phyloP scores from a whole-genome alignment of 2,797 vertebrate species.

The Threskiornis aethiopicus region DNA sequence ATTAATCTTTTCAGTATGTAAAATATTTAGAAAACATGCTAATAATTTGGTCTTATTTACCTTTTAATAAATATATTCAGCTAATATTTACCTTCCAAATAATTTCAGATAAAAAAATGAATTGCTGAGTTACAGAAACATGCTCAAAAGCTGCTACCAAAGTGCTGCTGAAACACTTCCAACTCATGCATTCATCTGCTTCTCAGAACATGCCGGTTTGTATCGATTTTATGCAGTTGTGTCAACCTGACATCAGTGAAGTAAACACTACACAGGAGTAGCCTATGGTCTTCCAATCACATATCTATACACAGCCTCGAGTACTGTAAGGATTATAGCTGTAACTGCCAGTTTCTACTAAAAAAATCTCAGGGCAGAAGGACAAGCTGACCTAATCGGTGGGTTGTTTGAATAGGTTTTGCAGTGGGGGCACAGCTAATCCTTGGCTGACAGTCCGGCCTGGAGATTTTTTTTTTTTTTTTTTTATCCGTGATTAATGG shows the following conservation, averaged over 20 bases:
- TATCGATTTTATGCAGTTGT: neutral
- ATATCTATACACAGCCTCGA: conserved; percentile 8
- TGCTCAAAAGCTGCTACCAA: conserved; percentile 10
- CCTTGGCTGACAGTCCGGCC: conserved; percentile 69
- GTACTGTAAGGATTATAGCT: conserved; percentile 58
- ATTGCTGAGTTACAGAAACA: conserved; percentile 35
- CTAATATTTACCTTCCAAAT: conserved; percentile 13
- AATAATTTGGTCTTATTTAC: neutral
- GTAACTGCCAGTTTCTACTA: conserved; percentile 60
- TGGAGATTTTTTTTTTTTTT: conserved; percentile 42
- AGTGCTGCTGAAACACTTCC: conserved; percentile 32
- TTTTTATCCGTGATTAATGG: conserved; percentile 80
- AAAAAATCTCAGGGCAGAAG: conserved; percentile 61
- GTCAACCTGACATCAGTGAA: conserved; percentile 36
- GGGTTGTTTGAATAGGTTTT: conserved; percentile 71
- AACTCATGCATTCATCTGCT: conserved; percentile 36
- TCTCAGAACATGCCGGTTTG: conserved; percentile 23
- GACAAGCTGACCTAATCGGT: conserved; percentile 73
- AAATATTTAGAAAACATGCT: neutral
- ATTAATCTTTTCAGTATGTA: neutral
- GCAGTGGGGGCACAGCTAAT: conserved; percentile 69
- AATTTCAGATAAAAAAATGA: neutral
- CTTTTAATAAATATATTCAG: neutral
- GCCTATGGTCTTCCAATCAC: conserved; percentile 2
- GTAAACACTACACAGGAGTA: conserved; percentile 3